Evolutionary conservation across 2,113 vertebrate genomes (phyloP), one percentile per base, ranked within the genome.

Genomic region (Excalfactoria chinensis): DNA sequence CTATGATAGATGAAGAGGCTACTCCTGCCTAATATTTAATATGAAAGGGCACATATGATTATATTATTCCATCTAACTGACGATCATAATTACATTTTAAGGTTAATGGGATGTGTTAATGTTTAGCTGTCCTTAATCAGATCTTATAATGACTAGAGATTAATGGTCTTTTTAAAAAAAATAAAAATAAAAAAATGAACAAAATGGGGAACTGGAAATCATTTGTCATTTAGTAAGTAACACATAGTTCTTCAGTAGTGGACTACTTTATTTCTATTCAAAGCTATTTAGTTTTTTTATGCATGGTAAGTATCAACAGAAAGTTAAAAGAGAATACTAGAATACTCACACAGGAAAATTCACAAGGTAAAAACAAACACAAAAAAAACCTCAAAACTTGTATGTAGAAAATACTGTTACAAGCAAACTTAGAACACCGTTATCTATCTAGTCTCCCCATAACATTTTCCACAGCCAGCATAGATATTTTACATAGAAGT

Each of bases 41-140:
- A 11, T 37, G 55, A 53, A 28, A 92, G 19, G n/a, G 56, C 32
- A 63, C 32, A 77, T 51, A 87, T 9, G 72, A 83, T 67, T 94
- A 91, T 93, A 85, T 91, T 79, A 59, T 88, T 88, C 32, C 28
- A 68, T 58, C 34, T 79, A 84, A 70, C 79, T 86, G 62, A 68
- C 93, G 88, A 55, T 70, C 28, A 84, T 73, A 90, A 83, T 43
- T 91, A 7, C 8, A 49, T 85, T 91, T 91, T 91, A 77, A 88
- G 72, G 93, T 93, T 88, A 89, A 90, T 90, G 8, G 18, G 6
- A 80, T 48, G 1, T 64, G 73, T 88, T 86, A 93, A 80, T 89
- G 88, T 89, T 93, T 91, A 89, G 15, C 11, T 55, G 20, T 63
- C 73, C 6, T 46, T 76, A 55, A 25, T 80, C 28, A 7, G 13